Base-by-base conservation (phyloP, 2,113 vertebrate species). In the Calonectris borealis region DNA sequence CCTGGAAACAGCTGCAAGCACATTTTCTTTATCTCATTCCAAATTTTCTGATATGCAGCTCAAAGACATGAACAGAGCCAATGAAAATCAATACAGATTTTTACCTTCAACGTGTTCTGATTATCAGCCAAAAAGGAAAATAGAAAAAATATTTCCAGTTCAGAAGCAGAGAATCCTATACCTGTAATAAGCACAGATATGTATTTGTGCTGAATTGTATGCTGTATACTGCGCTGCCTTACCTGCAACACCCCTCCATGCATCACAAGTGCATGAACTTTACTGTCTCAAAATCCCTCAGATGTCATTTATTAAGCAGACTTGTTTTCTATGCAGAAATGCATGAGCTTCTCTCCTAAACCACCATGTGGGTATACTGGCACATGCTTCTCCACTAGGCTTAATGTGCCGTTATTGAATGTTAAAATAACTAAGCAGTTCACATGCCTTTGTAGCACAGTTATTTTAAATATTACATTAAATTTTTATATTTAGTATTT, bases 401-500 rank as follows among this genome's bases (percentile, higher is more conserved):
- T 87, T 91, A 71, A 58, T 79, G 86, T 97, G 94, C 76, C 90
- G 9, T 83, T 90, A 62, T 31, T 96, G 93, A 95, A 97, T 96
- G 95, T 95, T 86, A 92, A 54, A 90, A 57, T 91, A 87, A 83
- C 58, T 26, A 88, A 95, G 58, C 73, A 91, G 95, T 95, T 97
- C 86, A 93, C 90, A 62, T 95, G 75, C 73, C 73, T 95, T 91
- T 91, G 70, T 91, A 96, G 87, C 87, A 94, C 96, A 97, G 92
- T 93, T 97, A 89, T 89, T 95, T 97, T 96, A 95, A 97, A 94
- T 96, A 84, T 86, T 85, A 62, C 91, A 55, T 96, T 68, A 88
- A 89, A 78, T n/a, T 87, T 93, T 96, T 97, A 94, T 97, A 95
- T 94, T 93, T 97, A 95, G 93, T 94, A 84, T 92, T 96, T 97